A percentile compares a stretch with the other conserved stretches of the same genome.
phyloP scores from a whole-genome alignment of 2,888 invertebrate genomes.

The Macaria notata region DNA sequence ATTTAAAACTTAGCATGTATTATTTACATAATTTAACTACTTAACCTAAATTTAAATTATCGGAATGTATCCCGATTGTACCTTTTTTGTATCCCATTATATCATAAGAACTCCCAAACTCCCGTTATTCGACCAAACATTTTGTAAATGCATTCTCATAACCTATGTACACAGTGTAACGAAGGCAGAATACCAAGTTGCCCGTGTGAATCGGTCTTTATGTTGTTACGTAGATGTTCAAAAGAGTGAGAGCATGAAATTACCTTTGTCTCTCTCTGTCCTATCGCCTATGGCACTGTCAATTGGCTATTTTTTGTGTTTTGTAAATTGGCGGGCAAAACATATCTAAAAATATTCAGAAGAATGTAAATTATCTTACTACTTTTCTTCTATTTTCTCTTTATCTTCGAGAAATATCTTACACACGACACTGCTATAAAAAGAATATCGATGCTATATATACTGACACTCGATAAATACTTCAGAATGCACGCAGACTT shows the following conservation, averaged over 20 bases:
- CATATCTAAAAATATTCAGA: neutral
- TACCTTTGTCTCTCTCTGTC: conserved; percentile 51
- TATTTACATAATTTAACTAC: too few species aligned
- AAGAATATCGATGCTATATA: too few species aligned
- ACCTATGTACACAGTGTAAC: conserved; percentile 32
- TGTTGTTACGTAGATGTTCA: conserved; percentile 62
- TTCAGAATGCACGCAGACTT: conserved; percentile 35
- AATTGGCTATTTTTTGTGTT: conserved; percentile 18
- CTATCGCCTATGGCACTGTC: conserved; percentile 36
- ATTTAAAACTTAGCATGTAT: too few species aligned
- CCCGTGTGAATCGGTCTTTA: conserved; percentile 79
- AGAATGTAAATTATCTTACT: neutral
- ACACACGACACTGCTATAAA: too few species aligned
- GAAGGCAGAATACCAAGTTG: conserved; percentile 54
- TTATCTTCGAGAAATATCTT: neutral
- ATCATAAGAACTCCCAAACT: neutral
- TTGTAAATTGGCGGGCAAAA: conserved; percentile 12
- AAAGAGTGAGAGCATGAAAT: conserved; percentile 71
- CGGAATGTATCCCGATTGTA: conserved; percentile 2
- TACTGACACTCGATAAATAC: conserved; percentile 16
- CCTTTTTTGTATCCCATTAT: conserved; percentile 9
- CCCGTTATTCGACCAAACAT: conserved; percentile 6
- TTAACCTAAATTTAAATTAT: too few species aligned
- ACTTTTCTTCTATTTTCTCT: neutral
- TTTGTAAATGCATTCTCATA: conserved; percentile 66